Evolutionary conservation across 1,140 invertebrate species (phyloP).

Genomic region (Lithobius niger): DNA sequence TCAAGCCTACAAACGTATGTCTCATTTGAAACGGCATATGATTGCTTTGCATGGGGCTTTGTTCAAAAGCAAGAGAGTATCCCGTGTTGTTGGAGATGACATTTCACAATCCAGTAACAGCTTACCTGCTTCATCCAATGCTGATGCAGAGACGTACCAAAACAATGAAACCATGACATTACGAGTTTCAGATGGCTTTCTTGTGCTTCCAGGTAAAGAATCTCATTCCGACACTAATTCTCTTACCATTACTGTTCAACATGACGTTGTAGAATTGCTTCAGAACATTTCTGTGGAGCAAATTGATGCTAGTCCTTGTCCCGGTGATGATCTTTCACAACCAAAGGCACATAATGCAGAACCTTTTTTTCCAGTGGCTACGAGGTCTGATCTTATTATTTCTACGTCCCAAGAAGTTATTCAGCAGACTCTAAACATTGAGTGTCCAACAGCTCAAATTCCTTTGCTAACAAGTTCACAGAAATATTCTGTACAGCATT

Average conservation of each 20-base stretch:
- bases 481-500: too few species aligned
- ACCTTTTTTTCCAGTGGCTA: too few species aligned
- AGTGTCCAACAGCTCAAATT: too few species aligned
- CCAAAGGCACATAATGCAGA: too few species aligned
- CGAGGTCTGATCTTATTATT: too few species aligned
- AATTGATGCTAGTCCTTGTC: too few species aligned
- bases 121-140: not conserved
- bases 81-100: not conserved
- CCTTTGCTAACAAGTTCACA: too few species aligned
- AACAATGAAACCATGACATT: not conserved
- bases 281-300: not conserved
- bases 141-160: not conserved
- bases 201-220: not conserved
- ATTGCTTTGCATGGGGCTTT: constrained; percentile 21
- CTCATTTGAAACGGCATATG: constrained; percentile 31
- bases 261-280: not conserved
- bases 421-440: too few species aligned
- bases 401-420: too few species aligned
- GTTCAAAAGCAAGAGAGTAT: constrained; percentile 7
- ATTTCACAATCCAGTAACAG: not conserved
- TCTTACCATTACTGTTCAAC: not conserved
- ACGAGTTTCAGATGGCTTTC: not conserved
- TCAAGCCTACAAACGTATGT: constrained; percentile 25
- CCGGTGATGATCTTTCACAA: too few species aligned
- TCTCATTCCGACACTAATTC: not conserved